These are phyloP conservation scores for Haliclona indistincta DNA, from an alignment of 37 sponge, comb jelly and placozoan genomes.

Conservation along the genomic window DNA sequence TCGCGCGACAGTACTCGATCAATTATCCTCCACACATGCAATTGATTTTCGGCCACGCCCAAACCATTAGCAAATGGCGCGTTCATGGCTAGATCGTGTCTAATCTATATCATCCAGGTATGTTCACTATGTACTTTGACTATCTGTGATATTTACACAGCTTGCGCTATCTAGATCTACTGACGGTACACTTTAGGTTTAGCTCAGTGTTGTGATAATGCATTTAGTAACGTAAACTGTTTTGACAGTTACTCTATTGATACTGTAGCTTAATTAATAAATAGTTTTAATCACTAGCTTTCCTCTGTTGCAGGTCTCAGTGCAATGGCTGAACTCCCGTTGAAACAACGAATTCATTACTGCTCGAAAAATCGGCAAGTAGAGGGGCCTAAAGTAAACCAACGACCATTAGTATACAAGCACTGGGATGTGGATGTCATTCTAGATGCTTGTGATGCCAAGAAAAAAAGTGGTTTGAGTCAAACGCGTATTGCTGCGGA, in stretches of 20 bases:
- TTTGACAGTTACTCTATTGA: too few relatives aligned
- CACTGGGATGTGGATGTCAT: neutral
- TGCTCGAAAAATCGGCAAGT: neutral
- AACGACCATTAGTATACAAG: neutral
- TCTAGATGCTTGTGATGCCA: neutral
- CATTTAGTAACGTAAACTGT: too few relatives aligned
- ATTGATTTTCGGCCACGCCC: constrained; percentile 2
- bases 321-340: neutral
- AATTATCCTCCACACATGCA: neutral
- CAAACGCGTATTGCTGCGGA: neutral
- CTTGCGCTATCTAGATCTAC: too few relatives aligned
- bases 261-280: too few relatives aligned
- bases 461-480: neutral
- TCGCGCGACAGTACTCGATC: neutral
- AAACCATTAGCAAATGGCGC: neutral
- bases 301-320: too few relatives aligned
- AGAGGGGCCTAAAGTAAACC: neutral
- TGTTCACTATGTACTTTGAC: too few relatives aligned
- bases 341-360: neutral
- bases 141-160: too few relatives aligned
- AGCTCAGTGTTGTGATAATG: too few relatives aligned
- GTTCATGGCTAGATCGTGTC: too few relatives aligned
- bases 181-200: too few relatives aligned
- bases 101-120: too few relatives aligned
- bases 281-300: too few relatives aligned